Evolutionary conservation across 2,797 vertebrate species (phyloP).

Genomic region (Acanthurus lineatus): DNA sequence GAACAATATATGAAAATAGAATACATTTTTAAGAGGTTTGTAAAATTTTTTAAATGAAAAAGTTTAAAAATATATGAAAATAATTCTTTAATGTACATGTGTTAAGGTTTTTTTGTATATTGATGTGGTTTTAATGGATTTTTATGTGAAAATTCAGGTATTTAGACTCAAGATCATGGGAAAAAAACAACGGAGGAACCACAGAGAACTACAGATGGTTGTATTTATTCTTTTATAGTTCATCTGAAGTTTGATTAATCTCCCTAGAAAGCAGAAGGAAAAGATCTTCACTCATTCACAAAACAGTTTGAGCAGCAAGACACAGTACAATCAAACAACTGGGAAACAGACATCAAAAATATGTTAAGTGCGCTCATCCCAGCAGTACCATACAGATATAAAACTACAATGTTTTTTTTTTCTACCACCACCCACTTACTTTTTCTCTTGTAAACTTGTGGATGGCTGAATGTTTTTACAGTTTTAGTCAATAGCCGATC

Average conservation of each 20-base stretch:
- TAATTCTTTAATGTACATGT: too few relatives aligned
- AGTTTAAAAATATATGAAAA: background rate
- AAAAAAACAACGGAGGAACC: slow-evolving; percentile 6
- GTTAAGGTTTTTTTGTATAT: background rate
- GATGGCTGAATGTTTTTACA: slow-evolving; percentile 47
- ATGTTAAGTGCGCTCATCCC: slow-evolving; percentile 63
- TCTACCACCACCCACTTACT: slow-evolving; percentile 59
- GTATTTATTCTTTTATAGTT: slow-evolving; percentile 71
- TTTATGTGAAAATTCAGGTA: background rate
- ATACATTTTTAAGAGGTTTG: background rate
- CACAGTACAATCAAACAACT: slow-evolving; percentile 64
- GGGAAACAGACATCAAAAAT: slow-evolving; percentile 47
- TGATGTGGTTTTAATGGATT: background rate
- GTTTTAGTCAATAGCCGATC: slow-evolving; percentile 52
- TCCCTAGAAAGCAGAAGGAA: slow-evolving; percentile 56
- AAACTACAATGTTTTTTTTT: slow-evolving; percentile 39
- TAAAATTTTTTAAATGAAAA: background rate
- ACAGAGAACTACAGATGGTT: slow-evolving; percentile 3
- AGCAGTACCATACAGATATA: slow-evolving; percentile 66
- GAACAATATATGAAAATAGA: background rate
- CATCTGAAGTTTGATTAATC: slow-evolving; percentile 37
- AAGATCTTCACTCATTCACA: slow-evolving; percentile 71
- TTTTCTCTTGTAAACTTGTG: slow-evolving; percentile 65
- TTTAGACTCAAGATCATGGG: background rate
- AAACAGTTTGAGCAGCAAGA: slow-evolving; percentile 73